Evolutionary conservation across 53 echinoderm and acorn worm species (phyloP), one percentile per base, ranked within the genome.

Genomic region (Pentamera pediparva): DNA sequence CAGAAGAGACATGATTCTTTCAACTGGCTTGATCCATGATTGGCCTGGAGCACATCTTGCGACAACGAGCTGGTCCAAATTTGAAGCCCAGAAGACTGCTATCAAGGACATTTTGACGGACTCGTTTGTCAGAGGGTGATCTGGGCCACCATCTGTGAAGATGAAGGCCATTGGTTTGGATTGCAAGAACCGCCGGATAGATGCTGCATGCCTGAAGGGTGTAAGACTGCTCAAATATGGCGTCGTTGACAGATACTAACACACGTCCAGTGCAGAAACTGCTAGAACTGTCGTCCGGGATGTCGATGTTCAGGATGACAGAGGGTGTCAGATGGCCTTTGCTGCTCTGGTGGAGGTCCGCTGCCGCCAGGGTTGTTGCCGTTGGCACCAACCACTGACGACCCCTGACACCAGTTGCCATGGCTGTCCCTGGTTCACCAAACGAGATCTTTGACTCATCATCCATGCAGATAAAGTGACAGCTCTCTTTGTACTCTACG

Each of bases 121-220:
- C 25, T 74, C 74, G 4, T 57, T 25, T 10, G 58, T 60, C 7
- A 37, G 38, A 12, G 61, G 56, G 19, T 81, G 81, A 26, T 81
- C 81, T 24, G 74, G 57, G 4, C 81, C 81, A 20, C 62, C 74
- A 81, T 74, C 81, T 25, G 47, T 81, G 35, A 29, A 81, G 34
- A 52, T 39, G 33, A 65, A 39, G 18, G 61, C 29, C 18, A 81
- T 47, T 10, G 75, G 56, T n/a, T 60, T 43, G 7, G 47, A 7
- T 25, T 59, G 9, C n/a, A 81, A 34, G 10, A 75, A 5, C 32
- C 75, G 57, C 6, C 33, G 39, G 12, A 75, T 21, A 9, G 58
- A 24, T 21, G 48, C 82, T 18, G 75, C 82, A 62, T 81, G 82
- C 35, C 82, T 25, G 51, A 81, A 81, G 10, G 82, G 73, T 18